Base-by-base conservation (phyloP, 2,888 invertebrate species). In the Hecatera dysodea region DNA sequence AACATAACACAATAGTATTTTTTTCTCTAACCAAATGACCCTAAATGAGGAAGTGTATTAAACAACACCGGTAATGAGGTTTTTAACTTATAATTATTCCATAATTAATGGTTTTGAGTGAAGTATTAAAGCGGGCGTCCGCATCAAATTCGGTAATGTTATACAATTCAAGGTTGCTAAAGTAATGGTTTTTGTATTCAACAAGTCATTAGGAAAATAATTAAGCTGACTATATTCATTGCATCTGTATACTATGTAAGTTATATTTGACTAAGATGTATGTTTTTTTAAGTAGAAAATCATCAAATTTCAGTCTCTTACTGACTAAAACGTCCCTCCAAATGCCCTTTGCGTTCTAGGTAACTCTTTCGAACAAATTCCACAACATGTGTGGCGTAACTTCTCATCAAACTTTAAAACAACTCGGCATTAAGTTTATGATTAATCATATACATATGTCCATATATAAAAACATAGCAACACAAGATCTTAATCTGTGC, bases 31-130 rank as follows among this genome's bases (percentile, higher is more conserved):
- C 63, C 36, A 77, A 73, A 62, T 48, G 67, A 68, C 69, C 64
- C 53, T 67, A 65, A 56, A 80, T 42, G 36, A 77, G 84, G 86
- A 84, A 84, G 75, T 77, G 55, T 69, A 55, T 72, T 69, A 60
- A 73, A 72, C 70, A 69, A 81, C 48, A 50, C 56, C 55, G 61
- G 67, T 77, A 79, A 80, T 80, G 82, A 81, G 76, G 61, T 79
- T 79, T 75, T 77, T 78, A 82, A 73, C 65, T 70, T 72, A 57
- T 56, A 69, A 79, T 82, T 75, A 83, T 81, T 75, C 67, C 52
- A 62, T 83, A 80, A 83, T 85, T 78, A 85, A 83, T 75, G 61
- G 67, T 69, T 82, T 72, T 70, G 64, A 67, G 61, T 56, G 62
- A 64, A 66, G 62, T 61, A 69, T 46, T 48, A 48, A 52, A 24